Base-by-base conservation (phyloP, 2,888 invertebrate genomes). In the Gymnoscelis rufifasciata region DNA sequence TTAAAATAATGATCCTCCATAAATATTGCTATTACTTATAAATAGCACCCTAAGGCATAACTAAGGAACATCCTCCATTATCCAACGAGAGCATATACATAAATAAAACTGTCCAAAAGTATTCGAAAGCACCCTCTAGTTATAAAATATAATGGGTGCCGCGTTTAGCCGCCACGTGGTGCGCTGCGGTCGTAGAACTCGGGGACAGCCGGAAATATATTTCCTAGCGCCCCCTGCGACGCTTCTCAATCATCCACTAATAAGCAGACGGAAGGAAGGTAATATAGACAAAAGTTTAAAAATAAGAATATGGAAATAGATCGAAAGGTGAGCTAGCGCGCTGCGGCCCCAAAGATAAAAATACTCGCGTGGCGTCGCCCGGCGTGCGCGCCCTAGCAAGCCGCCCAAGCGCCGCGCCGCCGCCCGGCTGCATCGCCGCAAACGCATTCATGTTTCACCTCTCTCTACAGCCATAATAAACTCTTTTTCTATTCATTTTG, bases 201-300 rank as follows among this genome's bases (percentile, higher is more conserved):
- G 59, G 47, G 43, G 39, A 44, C 49, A 60, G 74, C 80, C 84
- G 84, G 83, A 83, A 78, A 83, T 78, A 81, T 76, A 82, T 80
- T 78, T 76, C 58, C 60, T 64, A 74, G 78, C 80, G 81, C 87
- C 87, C 87, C 88, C 87, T 83, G 87, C 86, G 86, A 82, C 77
- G 87, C 84, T 69, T 78, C 79, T 86, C 80, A 82, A 84, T 86
- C 84, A 84, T 83, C 79, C 82, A 77, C 83, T 86, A 86, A 87
- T 87, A 83, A 86, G 84, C 75, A 80, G 77, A 74, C 81, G 83
- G 83, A 83, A 84, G 84, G 80, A 83, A 83, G 83, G 84, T 81
- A 74, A 86, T 87, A 84, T 82, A 87, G 86, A 87, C 86, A 87
- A 84, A 86, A 81, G 84, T 86, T 81, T 86, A 86, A 80, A 83